Conservation (phyloP, 2,113 vertebrate species). For the Dasyprocta punctata region DNA sequence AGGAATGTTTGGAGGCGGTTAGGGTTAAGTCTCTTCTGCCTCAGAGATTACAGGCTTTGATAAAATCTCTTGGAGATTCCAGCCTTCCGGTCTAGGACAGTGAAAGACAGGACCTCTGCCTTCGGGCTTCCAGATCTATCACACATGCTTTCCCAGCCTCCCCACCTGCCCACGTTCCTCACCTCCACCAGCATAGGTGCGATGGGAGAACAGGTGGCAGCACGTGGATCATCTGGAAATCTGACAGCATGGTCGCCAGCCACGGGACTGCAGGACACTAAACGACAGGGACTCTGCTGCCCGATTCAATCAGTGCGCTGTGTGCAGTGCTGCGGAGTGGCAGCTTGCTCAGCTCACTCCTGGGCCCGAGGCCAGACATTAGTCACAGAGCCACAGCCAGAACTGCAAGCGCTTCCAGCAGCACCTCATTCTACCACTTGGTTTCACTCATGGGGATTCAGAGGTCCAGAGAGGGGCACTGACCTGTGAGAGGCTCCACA, state of each 20-base stretch:
- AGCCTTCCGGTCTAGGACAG: not conserved
- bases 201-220: not conserved
- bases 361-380: not conserved
- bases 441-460: not conserved
- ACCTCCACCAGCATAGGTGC: not conserved
- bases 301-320: not conserved
- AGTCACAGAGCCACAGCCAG: not conserved
- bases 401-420: not conserved
- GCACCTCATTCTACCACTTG: not conserved
- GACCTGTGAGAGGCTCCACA: not conserved
- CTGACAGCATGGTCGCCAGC: not conserved
- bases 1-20: not conserved
- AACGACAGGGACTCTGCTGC: not conserved
- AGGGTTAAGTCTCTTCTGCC: not conserved
- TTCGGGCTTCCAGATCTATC: not conserved
- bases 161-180: not conserved
- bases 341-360: not conserved
- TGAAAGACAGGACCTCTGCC: not conserved
- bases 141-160: not conserved
- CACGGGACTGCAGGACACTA: not conserved
- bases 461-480: constrained; percentile 2
- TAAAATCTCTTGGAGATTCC: not conserved
- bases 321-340: not conserved
- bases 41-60: not conserved
- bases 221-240: constrained; percentile 9